Evolutionary conservation across 23 tunicate genomes (phyloP).

Genomic region (Halocynthia aurantium): DNA sequence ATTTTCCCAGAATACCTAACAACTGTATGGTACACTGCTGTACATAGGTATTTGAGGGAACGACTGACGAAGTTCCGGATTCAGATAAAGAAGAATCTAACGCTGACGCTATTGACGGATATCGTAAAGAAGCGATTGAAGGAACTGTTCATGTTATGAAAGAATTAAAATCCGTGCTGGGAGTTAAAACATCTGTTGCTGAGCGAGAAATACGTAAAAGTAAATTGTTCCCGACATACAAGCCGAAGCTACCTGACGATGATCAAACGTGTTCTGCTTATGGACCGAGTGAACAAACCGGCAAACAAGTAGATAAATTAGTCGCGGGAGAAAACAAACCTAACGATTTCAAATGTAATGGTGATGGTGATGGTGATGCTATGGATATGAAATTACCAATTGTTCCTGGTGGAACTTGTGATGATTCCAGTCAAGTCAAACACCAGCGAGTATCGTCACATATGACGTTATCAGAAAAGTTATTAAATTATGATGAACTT

Average conservation of each 20-base stretch:
- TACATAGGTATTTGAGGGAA: conserved; percentile 15
- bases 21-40: background rate
- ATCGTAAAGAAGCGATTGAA: conserved; percentile 12
- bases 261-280: background rate
- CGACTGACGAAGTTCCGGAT: background rate
- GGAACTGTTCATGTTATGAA: conserved; percentile 50
- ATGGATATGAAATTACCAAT: background rate
- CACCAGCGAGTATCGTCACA: background rate
- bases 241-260: conserved; percentile 1
- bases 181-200: conserved; percentile 47
- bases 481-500: background rate
- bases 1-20: background rate
- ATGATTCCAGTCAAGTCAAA: background rate
- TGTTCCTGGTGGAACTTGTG: background rate
- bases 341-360: too few relatives aligned
- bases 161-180: conserved; percentile 75
- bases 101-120: background rate
- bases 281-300: background rate
- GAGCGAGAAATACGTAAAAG: conserved; percentile 68
- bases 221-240: conserved; percentile 71
- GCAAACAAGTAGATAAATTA: too few relatives aligned
- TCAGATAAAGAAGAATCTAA: background rate
- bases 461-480: background rate
- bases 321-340: too few relatives aligned
- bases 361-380: background rate